Conservation (phyloP, 2,888 invertebrate genomes). For the Cantharis flavilabris region DNA sequence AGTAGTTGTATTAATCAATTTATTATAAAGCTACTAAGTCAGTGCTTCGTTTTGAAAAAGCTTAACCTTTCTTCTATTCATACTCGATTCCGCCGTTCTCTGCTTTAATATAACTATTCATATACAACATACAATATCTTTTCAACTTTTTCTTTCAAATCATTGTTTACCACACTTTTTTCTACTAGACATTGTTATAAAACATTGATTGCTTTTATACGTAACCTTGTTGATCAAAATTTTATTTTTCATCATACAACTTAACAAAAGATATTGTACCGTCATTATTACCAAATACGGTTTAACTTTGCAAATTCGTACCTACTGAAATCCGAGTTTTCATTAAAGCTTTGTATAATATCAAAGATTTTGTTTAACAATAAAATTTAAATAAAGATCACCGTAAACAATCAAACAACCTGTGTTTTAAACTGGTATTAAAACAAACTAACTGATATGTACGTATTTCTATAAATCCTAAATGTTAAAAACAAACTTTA, state of each 20-base stretch:
- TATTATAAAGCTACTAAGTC: not conserved
- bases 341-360: not conserved
- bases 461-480: no score
- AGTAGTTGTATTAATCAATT: not conserved
- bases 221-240: not conserved
- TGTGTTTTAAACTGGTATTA: not conserved
- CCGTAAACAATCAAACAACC: not conserved
- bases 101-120: not conserved
- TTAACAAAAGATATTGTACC: not conserved
- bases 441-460: no score
- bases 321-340: not conserved
- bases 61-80: not conserved
- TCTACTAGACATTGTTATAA: not conserved
- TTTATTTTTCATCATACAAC: not conserved
- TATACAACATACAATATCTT: not conserved
- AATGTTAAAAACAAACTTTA: no score
- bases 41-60: not conserved
- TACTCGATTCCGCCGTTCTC: not conserved
- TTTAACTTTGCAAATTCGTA: not conserved
- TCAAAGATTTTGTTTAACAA: no score
- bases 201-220: not conserved
- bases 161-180: not conserved
- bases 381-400: not conserved
- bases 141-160: not conserved
- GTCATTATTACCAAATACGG: not conserved